A percentile compares a stretch with the other conserved stretches of the same genome.
phyloP scores from a whole-genome alignment of 2,888 invertebrate genomes.

The Nasonia oneida region DNA sequence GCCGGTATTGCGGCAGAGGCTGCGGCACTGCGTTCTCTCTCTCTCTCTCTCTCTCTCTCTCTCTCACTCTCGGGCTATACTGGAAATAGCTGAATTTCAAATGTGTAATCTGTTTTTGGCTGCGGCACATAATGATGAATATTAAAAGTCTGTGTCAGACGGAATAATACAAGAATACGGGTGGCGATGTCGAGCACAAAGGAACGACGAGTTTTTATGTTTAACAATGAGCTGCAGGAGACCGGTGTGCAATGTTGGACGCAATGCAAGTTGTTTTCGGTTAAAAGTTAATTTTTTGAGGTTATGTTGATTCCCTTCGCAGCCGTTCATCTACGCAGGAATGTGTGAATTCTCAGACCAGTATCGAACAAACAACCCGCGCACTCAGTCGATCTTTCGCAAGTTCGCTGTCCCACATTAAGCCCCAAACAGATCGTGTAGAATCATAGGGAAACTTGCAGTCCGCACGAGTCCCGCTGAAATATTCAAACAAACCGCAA shows the following conservation, averaged over 20 bases:
- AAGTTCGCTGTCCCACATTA: slow-evolving; percentile 10
- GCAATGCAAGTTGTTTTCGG: neutral
- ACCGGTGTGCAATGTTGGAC: neutral
- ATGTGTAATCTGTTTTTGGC: slow-evolving; percentile 49
- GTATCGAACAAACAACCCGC: neutral
- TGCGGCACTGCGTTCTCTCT: neutral
- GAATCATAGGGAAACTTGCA: slow-evolving; percentile 44
- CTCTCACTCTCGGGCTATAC: neutral
- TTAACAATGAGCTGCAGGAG: neutral
- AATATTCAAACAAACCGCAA: slow-evolving; percentile 44
- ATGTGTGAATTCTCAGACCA: neutral
- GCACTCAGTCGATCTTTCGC: neutral
- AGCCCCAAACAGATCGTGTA: slow-evolving; percentile 26
- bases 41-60: neutral
- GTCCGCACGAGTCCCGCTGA: neutral
- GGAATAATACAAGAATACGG: slow-evolving; percentile 14
- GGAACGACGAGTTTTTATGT: neutral
- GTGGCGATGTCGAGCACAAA: neutral
- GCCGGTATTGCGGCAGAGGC: slow-evolving; percentile 15
- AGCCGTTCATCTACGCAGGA: neutral
- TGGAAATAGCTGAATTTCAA: slow-evolving; percentile 45
- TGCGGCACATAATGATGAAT: slow-evolving; percentile 33
- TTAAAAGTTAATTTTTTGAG: neutral
- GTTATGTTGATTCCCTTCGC: neutral
- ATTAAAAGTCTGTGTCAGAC: slow-evolving; percentile 17